These are phyloP conservation scores for Pangasianodon gigas DNA, from an alignment of 2,113 vertebrate species.

Conservation along the genomic window DNA sequence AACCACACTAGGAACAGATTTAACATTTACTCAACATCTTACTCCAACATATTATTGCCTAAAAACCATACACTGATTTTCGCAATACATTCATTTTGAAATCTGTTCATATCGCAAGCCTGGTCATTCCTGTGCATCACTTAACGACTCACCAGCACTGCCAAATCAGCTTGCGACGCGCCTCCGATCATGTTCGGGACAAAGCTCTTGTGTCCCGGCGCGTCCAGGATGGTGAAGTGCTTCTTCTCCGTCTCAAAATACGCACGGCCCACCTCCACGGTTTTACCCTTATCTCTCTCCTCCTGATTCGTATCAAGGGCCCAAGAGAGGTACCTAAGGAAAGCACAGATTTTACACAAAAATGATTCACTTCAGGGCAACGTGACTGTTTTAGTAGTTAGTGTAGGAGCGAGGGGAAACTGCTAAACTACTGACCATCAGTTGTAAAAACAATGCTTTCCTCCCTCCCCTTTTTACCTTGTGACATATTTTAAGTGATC, in stretches of 20 bases:
- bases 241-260: conserved; percentile 92
- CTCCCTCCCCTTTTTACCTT: no score
- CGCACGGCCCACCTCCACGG: conserved; percentile 87
- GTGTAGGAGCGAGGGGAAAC: neutral
- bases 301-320: conserved; percentile 91
- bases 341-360: neutral
- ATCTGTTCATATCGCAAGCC: neutral
- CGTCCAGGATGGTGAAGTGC: conserved; percentile 90
- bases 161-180: conserved; percentile 87
- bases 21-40: neutral
- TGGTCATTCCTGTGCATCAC: neutral
- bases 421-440: no score
- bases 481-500: no score
- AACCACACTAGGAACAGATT: neutral
- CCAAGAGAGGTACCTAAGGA: conserved; percentile 86
- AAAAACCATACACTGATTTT: neutral
- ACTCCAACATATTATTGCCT: neutral
- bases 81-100: neutral
- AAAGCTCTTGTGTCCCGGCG: conserved; percentile 91
- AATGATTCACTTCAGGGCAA: neutral
- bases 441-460: no score
- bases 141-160: conserved; percentile 81
- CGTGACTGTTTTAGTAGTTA: neutral
- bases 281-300: conserved; percentile 90
- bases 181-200: conserved; percentile 92